These are phyloP conservation scores for Drosophila serrata DNA, from an alignment of 1,140 invertebrate species.

Conservation along the genomic window DNA sequence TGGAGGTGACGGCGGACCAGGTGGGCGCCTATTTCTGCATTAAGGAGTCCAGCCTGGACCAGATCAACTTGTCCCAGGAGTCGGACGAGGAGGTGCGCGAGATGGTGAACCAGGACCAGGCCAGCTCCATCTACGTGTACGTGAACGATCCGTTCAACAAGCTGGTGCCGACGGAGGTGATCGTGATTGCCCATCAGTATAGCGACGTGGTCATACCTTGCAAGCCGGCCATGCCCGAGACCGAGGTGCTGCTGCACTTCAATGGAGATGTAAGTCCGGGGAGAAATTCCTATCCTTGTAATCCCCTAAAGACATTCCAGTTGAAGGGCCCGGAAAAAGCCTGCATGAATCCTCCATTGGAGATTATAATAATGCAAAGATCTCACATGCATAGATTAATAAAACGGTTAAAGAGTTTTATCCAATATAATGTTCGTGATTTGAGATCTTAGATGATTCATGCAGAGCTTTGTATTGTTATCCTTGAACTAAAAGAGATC, in stretches of 20 bases:
- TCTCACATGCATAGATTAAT: too few relatives aligned
- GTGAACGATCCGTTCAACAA: slow-evolving; percentile 88
- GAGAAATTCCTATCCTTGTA: not conserved
- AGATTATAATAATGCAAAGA: not conserved
- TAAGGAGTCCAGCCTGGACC: slow-evolving; percentile 60
- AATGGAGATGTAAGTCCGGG: slow-evolving; percentile 67
- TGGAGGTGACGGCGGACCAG: slow-evolving; percentile 85
- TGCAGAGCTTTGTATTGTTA: not conserved
- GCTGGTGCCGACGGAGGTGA: slow-evolving; percentile 85
- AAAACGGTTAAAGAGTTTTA: too few relatives aligned
- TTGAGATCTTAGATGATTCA: not conserved
- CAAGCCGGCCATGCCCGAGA: slow-evolving; percentile 89
- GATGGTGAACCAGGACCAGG: slow-evolving; percentile 84
- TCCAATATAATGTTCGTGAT: too few relatives aligned
- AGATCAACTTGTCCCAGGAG: not conserved
- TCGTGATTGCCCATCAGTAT: slow-evolving; percentile 85
- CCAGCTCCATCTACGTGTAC: slow-evolving; percentile 88
- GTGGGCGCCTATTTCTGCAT: slow-evolving; percentile 88
- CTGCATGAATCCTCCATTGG: not conserved
- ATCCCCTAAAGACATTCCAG: not conserved
- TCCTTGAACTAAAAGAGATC: not conserved
- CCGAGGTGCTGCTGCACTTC: slow-evolving; percentile 86
- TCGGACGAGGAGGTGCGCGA: slow-evolving; percentile 70
- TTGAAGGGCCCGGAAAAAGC: not conserved
- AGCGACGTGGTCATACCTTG: slow-evolving; percentile 88